phyloP scores from a whole-genome alignment of 1,140 invertebrate genomes.

The Papilio helenus region DNA sequence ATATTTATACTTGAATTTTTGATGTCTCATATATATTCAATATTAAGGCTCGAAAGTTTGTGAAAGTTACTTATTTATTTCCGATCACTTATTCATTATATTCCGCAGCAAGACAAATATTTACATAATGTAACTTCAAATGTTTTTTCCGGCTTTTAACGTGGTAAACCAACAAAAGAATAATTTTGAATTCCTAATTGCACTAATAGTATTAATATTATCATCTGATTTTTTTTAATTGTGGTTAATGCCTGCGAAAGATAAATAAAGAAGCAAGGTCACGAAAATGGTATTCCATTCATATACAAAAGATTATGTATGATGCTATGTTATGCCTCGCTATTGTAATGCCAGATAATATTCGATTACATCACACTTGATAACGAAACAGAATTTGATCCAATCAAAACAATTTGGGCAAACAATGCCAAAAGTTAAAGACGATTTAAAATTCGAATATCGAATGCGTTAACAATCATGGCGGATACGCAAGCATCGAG shows the following conservation, averaged over 20 bases:
- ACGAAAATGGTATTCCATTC: slow-evolving; percentile 68
- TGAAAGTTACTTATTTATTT: slow-evolving; percentile 11
- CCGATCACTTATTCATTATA: neutral
- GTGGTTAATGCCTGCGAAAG: neutral
- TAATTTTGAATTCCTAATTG: neutral
- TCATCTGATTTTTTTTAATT: neutral
- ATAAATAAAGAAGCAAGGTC: slow-evolving; percentile 44
- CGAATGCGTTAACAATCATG: slow-evolving; percentile 58
- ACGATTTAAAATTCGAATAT: slow-evolving; percentile 50
- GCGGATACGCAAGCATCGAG: slow-evolving; percentile 67
- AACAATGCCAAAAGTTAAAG: slow-evolving; percentile 23
- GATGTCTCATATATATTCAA: neutral
- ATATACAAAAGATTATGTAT: slow-evolving; percentile 44
- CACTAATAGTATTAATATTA: neutral
- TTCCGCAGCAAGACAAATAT: neutral
- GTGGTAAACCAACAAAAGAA: neutral
- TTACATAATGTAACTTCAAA: neutral
- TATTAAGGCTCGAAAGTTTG: neutral
- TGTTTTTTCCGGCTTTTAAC: neutral
- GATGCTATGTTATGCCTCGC: slow-evolving; percentile 35
- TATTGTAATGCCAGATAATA: slow-evolving; percentile 36
- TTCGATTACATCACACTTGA: slow-evolving; percentile 40
- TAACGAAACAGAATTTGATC: slow-evolving; percentile 35
- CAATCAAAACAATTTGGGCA: slow-evolving; percentile 37
- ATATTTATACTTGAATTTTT: neutral